phyloP scores from a whole-genome alignment of 2,888 invertebrate genomes.

The Epinotia brunnichana region DNA sequence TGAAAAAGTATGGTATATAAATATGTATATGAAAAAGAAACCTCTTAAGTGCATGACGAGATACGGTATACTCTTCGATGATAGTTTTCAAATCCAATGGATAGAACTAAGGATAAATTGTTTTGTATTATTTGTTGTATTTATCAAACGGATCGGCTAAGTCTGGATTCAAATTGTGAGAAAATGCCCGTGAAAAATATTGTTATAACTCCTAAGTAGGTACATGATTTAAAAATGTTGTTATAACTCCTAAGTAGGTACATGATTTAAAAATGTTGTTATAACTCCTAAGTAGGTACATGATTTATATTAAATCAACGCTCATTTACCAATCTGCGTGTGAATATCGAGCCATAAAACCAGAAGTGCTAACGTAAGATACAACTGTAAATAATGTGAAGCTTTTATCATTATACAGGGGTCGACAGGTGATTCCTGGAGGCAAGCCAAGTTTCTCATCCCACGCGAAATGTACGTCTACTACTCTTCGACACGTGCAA shows the following conservation, averaged over 20 bases:
- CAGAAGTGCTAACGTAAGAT: constrained; percentile 64
- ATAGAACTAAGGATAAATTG: too few relatives aligned
- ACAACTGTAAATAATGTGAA: constrained; percentile 75
- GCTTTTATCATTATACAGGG: constrained; percentile 77
- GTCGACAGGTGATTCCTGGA: constrained; percentile 80
- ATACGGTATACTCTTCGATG: too few relatives aligned
- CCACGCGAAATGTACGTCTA: constrained; percentile 70
- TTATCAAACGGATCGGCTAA: too few relatives aligned
- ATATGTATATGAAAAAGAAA: too few relatives aligned
- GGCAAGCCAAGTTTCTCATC: constrained; percentile 63
- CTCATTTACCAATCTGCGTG: constrained; percentile 9
- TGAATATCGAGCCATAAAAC: constrained; percentile 46
- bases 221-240: constrained; percentile 3
- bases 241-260: constrained; percentile 14
- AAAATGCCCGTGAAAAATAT: not conserved
- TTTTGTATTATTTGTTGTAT: too few relatives aligned
- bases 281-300: too few relatives aligned
- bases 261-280: too few relatives aligned
- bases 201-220: constrained; percentile 11
- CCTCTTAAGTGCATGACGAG: too few relatives aligned
- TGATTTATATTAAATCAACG: not conserved
- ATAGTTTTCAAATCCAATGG: too few relatives aligned
- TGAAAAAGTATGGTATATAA: too few relatives aligned
- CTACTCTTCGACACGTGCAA: constrained; percentile 49
- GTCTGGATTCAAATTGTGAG: too few relatives aligned